phyloP scores from a whole-genome alignment of 2,113 vertebrate species.

The Axis porcinus region DNA sequence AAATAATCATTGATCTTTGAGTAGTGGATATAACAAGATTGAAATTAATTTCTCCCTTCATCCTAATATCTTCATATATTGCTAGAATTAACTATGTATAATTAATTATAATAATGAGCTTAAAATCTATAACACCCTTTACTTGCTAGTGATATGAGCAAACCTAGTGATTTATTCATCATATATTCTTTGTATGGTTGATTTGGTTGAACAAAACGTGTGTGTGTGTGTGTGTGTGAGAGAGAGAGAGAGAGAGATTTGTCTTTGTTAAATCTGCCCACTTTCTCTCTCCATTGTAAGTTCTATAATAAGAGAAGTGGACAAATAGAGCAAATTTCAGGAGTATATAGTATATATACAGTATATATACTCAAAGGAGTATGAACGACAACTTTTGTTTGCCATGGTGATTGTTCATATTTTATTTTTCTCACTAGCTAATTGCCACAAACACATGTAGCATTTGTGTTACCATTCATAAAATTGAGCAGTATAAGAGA shows the following conservation, averaged over 20 bases:
- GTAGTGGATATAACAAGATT: neutral
- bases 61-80: neutral
- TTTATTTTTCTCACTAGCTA: neutral
- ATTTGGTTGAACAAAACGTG: neutral
- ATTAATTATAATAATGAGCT: neutral
- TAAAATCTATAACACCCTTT: neutral
- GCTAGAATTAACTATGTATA: neutral
- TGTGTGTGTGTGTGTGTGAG: neutral
- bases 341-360: neutral
- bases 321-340: neutral
- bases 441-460: neutral
- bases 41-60: neutral
- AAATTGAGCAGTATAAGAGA: neutral
- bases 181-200: neutral
- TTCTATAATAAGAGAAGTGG: neutral
- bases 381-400: neutral
- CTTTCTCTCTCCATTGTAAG: neutral
- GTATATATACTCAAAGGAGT: neutral
- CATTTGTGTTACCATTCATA: neutral
- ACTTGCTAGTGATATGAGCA: neutral
- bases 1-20: neutral
- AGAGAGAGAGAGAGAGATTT: neutral
- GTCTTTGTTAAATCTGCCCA: neutral
- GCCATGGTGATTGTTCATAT: neutral
- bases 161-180: neutral